Conservation (phyloP, 2,797 vertebrate genomes). For the Muscicapa comitata region DNA sequence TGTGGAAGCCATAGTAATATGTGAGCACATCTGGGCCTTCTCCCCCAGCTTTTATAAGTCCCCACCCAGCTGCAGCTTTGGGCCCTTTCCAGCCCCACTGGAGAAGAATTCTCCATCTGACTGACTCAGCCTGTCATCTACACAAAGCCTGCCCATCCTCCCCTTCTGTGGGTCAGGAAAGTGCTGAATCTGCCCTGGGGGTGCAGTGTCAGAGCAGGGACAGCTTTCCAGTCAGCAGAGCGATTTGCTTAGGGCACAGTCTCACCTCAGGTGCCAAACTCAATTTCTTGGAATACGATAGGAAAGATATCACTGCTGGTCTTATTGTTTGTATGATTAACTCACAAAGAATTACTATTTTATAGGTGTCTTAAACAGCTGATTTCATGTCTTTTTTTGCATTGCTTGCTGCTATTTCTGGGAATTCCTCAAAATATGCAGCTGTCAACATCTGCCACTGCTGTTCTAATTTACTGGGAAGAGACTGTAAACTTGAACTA, state of each 20-base stretch:
- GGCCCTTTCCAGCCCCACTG: neutral
- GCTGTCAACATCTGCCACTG: neutral
- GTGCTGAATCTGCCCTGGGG: neutral
- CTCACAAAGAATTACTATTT: neutral
- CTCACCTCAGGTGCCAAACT: neutral
- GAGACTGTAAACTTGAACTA: slow-evolving; percentile 17
- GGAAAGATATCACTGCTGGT: neutral
- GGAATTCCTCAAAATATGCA: neutral
- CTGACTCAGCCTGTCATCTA: neutral
- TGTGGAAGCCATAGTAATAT: neutral
- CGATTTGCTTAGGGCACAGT: neutral
- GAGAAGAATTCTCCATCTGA: neutral
- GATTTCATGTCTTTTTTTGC: neutral
- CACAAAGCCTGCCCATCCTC: neutral
- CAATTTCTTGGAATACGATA: neutral
- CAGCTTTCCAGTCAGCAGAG: neutral
- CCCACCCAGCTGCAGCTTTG: neutral
- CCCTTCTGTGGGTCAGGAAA: no score
- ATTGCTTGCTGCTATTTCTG: slow-evolving; percentile 1
- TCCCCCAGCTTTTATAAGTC: neutral
- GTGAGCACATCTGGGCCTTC: neutral
- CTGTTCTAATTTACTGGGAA: neutral
- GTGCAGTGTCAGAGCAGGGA: neutral
- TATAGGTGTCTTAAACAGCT: neutral
- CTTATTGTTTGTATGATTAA: neutral